These are phyloP conservation scores for Pteropus rufus DNA, from an alignment of 2,797 vertebrate genomes.

Conservation along the genomic window DNA sequence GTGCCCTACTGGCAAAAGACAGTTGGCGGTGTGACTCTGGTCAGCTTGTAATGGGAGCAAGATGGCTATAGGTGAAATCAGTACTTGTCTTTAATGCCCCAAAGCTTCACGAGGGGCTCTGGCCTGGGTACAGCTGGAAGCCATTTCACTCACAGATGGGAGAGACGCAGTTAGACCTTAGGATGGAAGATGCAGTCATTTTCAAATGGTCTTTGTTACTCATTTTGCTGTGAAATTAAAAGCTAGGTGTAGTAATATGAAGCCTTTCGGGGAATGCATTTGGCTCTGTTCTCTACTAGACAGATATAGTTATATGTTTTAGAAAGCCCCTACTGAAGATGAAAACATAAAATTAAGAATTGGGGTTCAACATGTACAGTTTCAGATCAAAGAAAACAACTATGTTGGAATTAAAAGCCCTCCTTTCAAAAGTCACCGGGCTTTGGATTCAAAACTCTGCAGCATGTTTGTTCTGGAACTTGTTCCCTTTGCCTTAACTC, in stretches of 20 bases:
- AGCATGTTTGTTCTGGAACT: background rate
- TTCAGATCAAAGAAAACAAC: background rate
- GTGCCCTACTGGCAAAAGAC: background rate
- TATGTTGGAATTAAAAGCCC: background rate
- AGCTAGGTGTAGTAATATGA: background rate
- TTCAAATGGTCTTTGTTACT: background rate
- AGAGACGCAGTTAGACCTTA: background rate
- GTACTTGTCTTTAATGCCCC: background rate
- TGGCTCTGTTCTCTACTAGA: background rate
- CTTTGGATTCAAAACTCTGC: background rate
- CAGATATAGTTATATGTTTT: background rate
- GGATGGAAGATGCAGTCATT: background rate
- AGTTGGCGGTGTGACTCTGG: no score
- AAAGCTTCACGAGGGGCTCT: background rate
- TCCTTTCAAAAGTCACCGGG: background rate
- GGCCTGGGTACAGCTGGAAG: background rate
- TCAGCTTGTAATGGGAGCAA: background rate
- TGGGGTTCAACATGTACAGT: background rate
- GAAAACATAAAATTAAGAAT: background rate
- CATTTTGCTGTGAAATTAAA: background rate
- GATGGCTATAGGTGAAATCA: background rate
- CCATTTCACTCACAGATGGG: background rate
- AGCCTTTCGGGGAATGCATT: background rate
- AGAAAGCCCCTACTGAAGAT: background rate
- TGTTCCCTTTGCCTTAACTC: constrained; percentile 47